Evolutionary conservation across 2,113 vertebrate species (phyloP), one percentile per base, ranked within the genome.

Genomic region (Caranx melampygus): DNA sequence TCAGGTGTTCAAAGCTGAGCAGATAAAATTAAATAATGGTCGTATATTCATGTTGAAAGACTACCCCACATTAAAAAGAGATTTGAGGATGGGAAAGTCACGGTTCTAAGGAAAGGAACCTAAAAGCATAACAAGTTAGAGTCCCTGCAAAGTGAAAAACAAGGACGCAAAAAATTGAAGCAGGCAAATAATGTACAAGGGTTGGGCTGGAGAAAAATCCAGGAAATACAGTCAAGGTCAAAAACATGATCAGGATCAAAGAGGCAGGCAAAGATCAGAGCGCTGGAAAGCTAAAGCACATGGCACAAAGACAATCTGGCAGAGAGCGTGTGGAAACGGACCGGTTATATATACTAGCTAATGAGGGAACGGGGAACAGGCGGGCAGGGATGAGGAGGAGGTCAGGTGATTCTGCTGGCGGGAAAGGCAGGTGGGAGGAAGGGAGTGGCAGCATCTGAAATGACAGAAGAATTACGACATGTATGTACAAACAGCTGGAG

Each of bases 61-160:
- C 72, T 45, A 42, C 13, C 76, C 66, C 31, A 42, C 9, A 16
- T 83, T 84, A 84, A 85, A 61, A 61, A 88, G 79, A 63, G 63
- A 76, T 86, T 75, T 62, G 71, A 69, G 66, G 71, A 81, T 86
- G 72, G 80, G 34, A 78, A 51, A 20, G 49, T 47, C 47, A 18
- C 2, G 47, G 15, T 18, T 18, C 47, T 49, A 16, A 49, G 47
- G n/a, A 52, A 21, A 9, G 20, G 20, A 0, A 26, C 52, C 8
- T 4, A 54, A 11, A 9, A 26, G n/a, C n/a, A 37, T 42, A 2
- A 26, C n/a, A 4, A 55, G 11, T 55, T 21, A 55, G 20, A 18
- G 51, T n/a, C 7, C 3, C 10, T 3, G n/a, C 20, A n/a, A n/a
- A 52, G 2, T n/a, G 1, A n/a, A 55, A 54, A 21, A 21, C 52